A percentile compares a stretch with the other conserved stretches of the same genome.
Conservation (phyloP, 2,113 vertebrate species). For the Micronycteris hirsuta region DNA sequence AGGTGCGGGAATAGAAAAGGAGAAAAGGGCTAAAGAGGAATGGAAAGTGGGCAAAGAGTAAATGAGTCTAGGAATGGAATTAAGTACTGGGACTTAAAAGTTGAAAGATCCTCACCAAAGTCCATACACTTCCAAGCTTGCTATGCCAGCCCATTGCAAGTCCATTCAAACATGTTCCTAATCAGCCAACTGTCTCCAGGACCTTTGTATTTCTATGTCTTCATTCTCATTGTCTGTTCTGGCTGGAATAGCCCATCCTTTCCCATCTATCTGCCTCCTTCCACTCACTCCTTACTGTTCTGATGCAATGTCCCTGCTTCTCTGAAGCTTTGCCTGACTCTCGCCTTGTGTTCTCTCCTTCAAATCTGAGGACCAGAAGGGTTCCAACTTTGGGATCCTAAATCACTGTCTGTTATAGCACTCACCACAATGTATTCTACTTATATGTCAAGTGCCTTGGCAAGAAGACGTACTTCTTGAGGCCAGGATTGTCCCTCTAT, state of each 20-base stretch:
- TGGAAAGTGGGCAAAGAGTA: not conserved
- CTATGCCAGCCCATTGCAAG: not conserved
- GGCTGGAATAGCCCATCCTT: not conserved
- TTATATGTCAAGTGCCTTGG: not conserved
- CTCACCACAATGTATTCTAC: not conserved
- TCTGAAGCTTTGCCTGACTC: not conserved
- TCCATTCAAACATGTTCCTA: not conserved
- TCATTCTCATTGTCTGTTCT: not conserved
- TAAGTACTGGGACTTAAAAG: not conserved
- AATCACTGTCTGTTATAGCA: not conserved
- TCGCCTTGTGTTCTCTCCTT: not conserved
- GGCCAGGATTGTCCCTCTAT: not conserved
- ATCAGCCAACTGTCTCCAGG: not conserved
- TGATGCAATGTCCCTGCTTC: not conserved
- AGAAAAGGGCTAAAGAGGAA: not conserved
- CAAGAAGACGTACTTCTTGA: not conserved
- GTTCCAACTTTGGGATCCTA: not conserved
- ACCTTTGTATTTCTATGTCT: not conserved
- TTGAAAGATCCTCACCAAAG: not conserved
- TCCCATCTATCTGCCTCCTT: not conserved
- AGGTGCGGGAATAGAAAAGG: not conserved
- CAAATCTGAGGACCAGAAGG: not conserved
- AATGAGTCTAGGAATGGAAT: not conserved
- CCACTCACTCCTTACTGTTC: not conserved
- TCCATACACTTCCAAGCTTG: not conserved